phyloP scores from a whole-genome alignment of 2,797 vertebrate species.

The Austrolebias charrua region DNA sequence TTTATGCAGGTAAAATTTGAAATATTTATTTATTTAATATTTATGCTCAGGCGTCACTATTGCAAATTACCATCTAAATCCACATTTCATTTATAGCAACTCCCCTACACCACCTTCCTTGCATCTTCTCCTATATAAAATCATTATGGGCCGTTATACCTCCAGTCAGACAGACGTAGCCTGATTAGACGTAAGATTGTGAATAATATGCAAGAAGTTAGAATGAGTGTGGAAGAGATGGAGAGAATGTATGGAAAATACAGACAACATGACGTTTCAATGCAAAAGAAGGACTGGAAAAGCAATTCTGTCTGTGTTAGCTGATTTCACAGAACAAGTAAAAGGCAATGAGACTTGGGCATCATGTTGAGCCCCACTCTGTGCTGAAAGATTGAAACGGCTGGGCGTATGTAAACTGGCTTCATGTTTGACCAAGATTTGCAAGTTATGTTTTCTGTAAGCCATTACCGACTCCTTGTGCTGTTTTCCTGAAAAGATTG shows the following conservation, averaged over 20 bases:
- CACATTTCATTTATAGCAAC: constrained; percentile 18
- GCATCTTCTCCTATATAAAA: constrained; percentile 14
- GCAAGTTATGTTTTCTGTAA: constrained; percentile 66
- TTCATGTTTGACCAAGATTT: constrained; percentile 72
- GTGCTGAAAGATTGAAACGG: constrained; percentile 74
- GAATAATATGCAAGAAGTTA: constrained; percentile 1
- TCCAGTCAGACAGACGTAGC: constrained; percentile 14
- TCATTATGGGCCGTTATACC: constrained; percentile 22
- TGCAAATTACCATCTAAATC: constrained; percentile 15
- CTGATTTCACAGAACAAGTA: constrained; percentile 46
- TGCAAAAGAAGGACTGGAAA: constrained; percentile 16
- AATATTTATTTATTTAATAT: too few species aligned
- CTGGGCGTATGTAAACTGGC: constrained; percentile 74
- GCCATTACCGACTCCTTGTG: constrained; percentile 66
- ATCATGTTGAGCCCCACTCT: constrained; percentile 69
- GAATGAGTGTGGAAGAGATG: not conserved
- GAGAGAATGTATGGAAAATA: not conserved
- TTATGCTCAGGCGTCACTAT: too few species aligned
- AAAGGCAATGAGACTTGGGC: constrained; percentile 60
- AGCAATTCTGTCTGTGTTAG: constrained; percentile 49
- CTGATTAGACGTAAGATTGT: constrained; percentile 21
- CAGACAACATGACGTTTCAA: constrained; percentile 12
- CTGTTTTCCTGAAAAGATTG: constrained; percentile 63
- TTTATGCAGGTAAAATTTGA: too few species aligned
- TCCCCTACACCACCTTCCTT: constrained; percentile 16